Evolutionary conservation across 2,797 vertebrate genomes (phyloP).

Genomic region (Spatula versicolor): DNA sequence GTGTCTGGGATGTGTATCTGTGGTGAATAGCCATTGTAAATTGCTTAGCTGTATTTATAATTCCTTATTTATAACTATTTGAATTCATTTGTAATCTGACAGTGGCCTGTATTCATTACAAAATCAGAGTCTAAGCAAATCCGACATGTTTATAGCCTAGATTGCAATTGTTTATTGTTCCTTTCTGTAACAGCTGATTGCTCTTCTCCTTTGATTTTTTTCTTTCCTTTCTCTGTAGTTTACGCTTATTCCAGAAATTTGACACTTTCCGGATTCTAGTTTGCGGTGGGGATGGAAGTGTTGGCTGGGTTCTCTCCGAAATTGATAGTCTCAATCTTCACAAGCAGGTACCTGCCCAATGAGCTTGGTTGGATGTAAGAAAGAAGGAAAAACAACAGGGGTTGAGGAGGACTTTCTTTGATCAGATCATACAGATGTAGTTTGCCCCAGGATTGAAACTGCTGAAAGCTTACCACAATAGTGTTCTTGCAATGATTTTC

Average conservation of each 20-base stretch:
- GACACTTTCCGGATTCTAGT: slow-evolving; percentile 97
- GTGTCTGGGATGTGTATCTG: neutral
- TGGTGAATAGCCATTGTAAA: neutral
- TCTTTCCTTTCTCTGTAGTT: slow-evolving; percentile 74
- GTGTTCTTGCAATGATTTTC: neutral
- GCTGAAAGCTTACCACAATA: neutral
- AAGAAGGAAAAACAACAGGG: neutral
- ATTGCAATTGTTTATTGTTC: neutral
- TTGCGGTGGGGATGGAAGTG: slow-evolving; percentile 95
- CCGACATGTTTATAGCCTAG: neutral
- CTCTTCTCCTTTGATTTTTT: neutral
- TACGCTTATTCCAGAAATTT: slow-evolving; percentile 97
- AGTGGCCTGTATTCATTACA: accelerated
- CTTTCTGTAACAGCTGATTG: neutral
- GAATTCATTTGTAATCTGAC: neutral
- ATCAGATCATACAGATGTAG: neutral
- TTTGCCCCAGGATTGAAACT: neutral
- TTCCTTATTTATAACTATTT: neutral
- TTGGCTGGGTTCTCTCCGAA: slow-evolving; percentile 98
- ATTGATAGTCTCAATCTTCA: slow-evolving; percentile 93
- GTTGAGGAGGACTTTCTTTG: neutral
- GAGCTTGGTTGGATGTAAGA: neutral
- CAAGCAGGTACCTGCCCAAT: slow-evolving; percentile 86
- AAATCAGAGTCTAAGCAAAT: neutral
- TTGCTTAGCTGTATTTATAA: slow-evolving; percentile 1